Evolutionary conservation across 2,113 vertebrate genomes (phyloP).

Genomic region (Neodon shergylaensis): DNA sequence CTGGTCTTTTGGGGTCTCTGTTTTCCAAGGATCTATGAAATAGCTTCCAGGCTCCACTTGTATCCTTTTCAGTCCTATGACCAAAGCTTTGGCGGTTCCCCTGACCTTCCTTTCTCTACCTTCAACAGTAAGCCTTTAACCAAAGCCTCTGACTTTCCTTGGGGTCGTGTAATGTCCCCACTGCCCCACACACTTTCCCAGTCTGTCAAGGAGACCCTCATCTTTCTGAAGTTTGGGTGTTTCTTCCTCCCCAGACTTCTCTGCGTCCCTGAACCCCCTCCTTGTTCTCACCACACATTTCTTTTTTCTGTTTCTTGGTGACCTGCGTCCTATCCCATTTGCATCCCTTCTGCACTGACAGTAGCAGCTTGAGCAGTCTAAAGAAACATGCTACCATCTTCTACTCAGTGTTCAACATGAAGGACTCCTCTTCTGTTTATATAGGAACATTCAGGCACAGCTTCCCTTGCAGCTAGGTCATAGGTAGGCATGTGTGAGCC

Average conservation of each 20-base stretch:
- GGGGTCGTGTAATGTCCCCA: background rate
- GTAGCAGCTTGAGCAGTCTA: background rate
- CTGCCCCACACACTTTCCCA: background rate
- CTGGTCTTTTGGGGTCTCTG: background rate
- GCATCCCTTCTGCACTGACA: background rate
- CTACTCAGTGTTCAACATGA: too few relatives aligned
- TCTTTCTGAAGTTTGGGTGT: background rate
- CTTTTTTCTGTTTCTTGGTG: background rate
- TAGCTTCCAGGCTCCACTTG: background rate
- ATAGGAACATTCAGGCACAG: background rate
- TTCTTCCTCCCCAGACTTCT: background rate
- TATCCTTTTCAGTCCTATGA: background rate
- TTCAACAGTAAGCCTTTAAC: background rate
- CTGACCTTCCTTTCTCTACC: background rate
- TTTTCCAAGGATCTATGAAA: background rate
- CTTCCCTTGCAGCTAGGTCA: background rate
- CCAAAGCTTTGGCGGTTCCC: background rate
- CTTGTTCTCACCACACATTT: background rate
- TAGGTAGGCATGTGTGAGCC: background rate
- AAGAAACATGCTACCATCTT: background rate
- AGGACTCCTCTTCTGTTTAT: background rate
- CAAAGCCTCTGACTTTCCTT: background rate
- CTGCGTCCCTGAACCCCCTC: accelerated
- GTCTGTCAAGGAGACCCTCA: background rate
- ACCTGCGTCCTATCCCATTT: too few relatives aligned